Base-by-base conservation (phyloP, 2,113 vertebrate species). In the Scophthalmus maximus region DNA sequence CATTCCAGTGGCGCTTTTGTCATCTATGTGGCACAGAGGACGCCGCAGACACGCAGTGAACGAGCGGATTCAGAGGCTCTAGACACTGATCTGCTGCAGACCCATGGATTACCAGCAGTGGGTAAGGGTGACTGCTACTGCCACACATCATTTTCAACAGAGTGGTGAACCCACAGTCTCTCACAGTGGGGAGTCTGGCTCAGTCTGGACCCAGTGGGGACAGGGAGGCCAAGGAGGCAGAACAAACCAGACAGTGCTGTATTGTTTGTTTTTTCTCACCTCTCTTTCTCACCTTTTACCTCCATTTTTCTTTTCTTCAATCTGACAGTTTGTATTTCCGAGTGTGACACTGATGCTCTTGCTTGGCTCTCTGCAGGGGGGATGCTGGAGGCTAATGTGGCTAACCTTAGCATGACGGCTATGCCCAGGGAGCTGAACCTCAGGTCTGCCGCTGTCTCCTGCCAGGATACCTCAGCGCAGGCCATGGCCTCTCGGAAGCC, bases 381-480 rank as follows among this genome's bases (percentile, higher is more conserved):
- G 93, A 95, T 95, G 95, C 94, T 95, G 92, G 95, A 95, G 92
- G 93, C 94, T 93, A 91, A 85, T 81, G 89, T 87, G 82, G 89
- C 90, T 89, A 90, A 84, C 85, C 77, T 89, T 90, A 91, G 89
- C 88, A 88, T 91, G 91, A 90, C 86, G 29, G 84, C 86, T 76
- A 90, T 88, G 88, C 94, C 92, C 93, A 94, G 92, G 87, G 91
- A 95, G 92, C 89, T 93, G 82, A 85, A 91, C 70, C 73, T 90
- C 57, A 91, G 88, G 89, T 85, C 90, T 79, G 85, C 87, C 23
- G 83, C 74, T 49, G 87, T 86, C 68, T 80, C 90, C 50, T 82
- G 86, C 73, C 89, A 91, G 87, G 85, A 79, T 49, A 50, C 85
- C 46, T 81, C 87, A 78, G 73, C 71, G 86, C 85, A 85, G 76